phyloP scores from a whole-genome alignment of 2,888 invertebrate genomes.

The Anagyrus pseudococci region DNA sequence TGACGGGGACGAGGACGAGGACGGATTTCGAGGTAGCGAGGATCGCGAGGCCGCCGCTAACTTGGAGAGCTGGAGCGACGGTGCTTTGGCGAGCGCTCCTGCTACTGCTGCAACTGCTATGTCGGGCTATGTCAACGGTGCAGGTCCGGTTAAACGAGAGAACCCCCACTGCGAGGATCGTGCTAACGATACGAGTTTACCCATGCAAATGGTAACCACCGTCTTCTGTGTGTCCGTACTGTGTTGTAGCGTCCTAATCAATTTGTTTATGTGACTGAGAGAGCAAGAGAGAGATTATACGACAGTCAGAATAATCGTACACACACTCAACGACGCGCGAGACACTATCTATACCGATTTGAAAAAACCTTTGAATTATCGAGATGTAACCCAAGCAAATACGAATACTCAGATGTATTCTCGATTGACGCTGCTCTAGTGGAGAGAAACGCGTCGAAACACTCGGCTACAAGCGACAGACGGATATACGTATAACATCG shows the following conservation, averaged over 20 bases:
- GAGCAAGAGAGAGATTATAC: neutral
- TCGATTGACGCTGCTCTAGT: no score
- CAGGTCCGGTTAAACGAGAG: slow-evolving; percentile 45
- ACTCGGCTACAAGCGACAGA: no score
- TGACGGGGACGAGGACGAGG: slow-evolving; percentile 11
- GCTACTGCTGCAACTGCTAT: neutral
- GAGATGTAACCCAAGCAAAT: no score
- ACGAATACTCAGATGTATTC: no score
- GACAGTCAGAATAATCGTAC: no score
- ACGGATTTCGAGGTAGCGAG: slow-evolving; percentile 32
- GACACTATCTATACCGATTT: no score
- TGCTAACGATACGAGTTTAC: slow-evolving; percentile 54
- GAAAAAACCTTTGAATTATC: no score
- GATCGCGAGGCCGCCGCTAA: slow-evolving; percentile 25
- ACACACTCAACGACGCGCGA: no score
- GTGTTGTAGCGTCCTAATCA: slow-evolving; percentile 61
- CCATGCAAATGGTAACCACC: slow-evolving; percentile 62
- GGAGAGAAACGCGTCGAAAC: no score
- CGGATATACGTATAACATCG: no score
- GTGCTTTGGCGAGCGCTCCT: slow-evolving; percentile 34
- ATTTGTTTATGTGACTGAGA: slow-evolving; percentile 56
- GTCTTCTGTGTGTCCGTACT: slow-evolving; percentile 61
- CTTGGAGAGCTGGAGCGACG: slow-evolving; percentile 23
- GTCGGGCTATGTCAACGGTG: neutral
- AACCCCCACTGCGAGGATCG: slow-evolving; percentile 43